Conservation (phyloP, 1,140 invertebrate species). For the Aphis craccivora region DNA sequence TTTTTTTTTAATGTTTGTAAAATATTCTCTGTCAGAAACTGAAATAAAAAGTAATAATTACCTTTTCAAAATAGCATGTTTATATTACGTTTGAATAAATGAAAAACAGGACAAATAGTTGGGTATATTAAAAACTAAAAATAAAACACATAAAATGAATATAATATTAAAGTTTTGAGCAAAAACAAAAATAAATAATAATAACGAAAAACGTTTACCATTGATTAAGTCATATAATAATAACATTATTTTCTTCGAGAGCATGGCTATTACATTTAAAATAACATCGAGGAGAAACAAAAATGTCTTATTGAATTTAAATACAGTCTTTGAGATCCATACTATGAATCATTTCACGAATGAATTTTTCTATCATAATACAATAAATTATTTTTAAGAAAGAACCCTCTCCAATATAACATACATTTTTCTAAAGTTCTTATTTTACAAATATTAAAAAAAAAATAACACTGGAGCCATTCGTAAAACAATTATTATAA, state of each 20-base stretch:
- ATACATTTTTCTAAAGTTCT: too few species aligned
- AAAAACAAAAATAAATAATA: conserved; percentile 2
- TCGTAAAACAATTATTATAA: too few species aligned
- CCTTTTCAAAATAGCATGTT: conserved; percentile 2
- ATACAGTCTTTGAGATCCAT: neutral
- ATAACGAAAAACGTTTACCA: neutral
- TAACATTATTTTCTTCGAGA: neutral
- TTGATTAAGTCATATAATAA: neutral
- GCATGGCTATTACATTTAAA: neutral
- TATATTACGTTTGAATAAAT: conserved; percentile 15
- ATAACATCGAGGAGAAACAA: neutral
- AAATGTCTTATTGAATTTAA: neutral
- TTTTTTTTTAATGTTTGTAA: neutral
- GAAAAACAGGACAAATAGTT: neutral
- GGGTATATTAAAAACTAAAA: neutral
- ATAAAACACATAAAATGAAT: neutral
- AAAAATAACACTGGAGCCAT: too few species aligned
- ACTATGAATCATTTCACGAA: neutral
- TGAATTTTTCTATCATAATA: neutral
- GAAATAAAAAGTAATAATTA: neutral
- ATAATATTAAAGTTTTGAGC: neutral
- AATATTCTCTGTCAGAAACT: neutral
- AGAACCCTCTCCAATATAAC: neutral
- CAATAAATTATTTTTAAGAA: neutral
- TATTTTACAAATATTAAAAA: too few species aligned